Evolutionary conservation across 2,888 invertebrate genomes (phyloP).

Genomic region (Hirtodrosophila histrioides): DNA sequence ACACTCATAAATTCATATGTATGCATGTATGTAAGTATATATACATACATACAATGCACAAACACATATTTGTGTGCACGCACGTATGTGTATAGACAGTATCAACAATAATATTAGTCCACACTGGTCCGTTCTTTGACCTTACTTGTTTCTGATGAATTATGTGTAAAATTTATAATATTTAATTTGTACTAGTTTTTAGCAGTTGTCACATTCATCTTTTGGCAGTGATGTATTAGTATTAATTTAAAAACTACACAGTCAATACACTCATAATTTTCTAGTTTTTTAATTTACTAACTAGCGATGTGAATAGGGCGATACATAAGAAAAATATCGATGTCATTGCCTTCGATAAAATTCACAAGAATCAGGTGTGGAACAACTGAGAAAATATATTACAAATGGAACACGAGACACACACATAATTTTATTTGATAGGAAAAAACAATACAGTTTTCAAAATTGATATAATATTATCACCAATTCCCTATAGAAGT

Average conservation of each 20-base stretch:
- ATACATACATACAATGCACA: not conserved
- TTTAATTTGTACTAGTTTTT: slow-evolving; percentile 38
- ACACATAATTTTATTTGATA: too few species aligned
- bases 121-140: not conserved
- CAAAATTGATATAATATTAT: too few species aligned
- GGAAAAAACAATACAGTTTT: too few species aligned
- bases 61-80: slow-evolving; percentile 1
- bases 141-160: slow-evolving; percentile 24
- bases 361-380: not conserved
- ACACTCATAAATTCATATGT: not conserved
- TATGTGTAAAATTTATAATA: slow-evolving; percentile 15
- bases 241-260: slow-evolving; percentile 38
- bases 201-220: slow-evolving; percentile 30
- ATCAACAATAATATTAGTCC: slow-evolving; percentile 14
- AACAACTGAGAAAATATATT: slow-evolving; percentile 1
- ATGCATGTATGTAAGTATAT: not conserved
- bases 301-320: slow-evolving; percentile 40
- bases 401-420: slow-evolving; percentile 17
- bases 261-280: slow-evolving; percentile 38
- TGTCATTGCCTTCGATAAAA: slow-evolving; percentile 4
- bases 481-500: too few species aligned
- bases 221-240: slow-evolving; percentile 42
- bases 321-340: slow-evolving; percentile 35
- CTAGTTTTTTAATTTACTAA: slow-evolving; percentile 41
- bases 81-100: slow-evolving; percentile 1